A percentile compares a stretch with the other conserved stretches of the same genome.
These are phyloP conservation scores for Punctoribates punctum DNA, from an alignment of 2,888 invertebrate genomes.

Conservation along the genomic window DNA sequence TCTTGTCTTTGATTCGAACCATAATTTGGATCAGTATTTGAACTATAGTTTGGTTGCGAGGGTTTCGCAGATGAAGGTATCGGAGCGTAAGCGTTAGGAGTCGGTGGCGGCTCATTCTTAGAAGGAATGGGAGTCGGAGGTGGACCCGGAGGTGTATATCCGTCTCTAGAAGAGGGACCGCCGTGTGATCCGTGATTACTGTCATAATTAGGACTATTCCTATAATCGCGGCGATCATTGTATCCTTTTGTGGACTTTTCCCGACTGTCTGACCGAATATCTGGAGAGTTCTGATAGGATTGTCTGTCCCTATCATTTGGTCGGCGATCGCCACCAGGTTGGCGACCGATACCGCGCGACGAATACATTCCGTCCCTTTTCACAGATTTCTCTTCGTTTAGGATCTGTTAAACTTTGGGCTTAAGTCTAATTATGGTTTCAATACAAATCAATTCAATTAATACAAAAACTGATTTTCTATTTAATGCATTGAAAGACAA, in stretches of 20 bases:
- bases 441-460: too few species aligned
- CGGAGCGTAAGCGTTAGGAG: too few species aligned
- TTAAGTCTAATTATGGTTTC: too few species aligned
- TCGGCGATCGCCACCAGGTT: not conserved
- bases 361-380: not conserved
- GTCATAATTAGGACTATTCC: not conserved
- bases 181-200: too few species aligned
- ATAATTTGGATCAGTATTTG: too few species aligned
- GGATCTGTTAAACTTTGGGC: too few species aligned
- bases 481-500: too few species aligned
- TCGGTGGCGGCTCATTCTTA: too few species aligned
- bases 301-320: not conserved
- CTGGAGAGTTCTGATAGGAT: not conserved
- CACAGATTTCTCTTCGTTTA: too few species aligned
- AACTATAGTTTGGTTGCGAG: too few species aligned
- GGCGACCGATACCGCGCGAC: constrained; percentile 3
- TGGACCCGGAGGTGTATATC: not conserved
- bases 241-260: not conserved
- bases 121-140: not conserved
- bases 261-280: not conserved
- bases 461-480: too few species aligned
- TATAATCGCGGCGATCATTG: not conserved
- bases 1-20: not conserved
- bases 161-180: not conserved
- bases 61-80: too few species aligned